A percentile compares a stretch with the other conserved stretches of the same genome.
Evolutionary conservation across 2,888 invertebrate genomes (phyloP).

Genomic region (Prenolepis imparis): DNA sequence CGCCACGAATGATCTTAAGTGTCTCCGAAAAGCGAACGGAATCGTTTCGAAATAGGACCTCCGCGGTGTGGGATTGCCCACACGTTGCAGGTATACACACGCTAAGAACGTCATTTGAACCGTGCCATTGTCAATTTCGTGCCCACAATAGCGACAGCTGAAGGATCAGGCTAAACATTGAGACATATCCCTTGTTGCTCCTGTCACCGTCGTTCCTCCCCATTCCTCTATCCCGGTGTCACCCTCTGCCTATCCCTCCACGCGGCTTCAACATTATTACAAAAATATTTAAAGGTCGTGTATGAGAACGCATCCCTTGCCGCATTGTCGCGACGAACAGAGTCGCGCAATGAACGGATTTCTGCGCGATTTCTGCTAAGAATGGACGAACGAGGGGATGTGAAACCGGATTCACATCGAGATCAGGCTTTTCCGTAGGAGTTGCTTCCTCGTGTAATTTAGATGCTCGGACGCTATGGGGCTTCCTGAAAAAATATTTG

Average conservation of each 20-base stretch:
- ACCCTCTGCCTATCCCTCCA: slow-evolving; percentile 45
- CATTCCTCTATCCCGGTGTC: slow-evolving; percentile 49
- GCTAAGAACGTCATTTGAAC: slow-evolving; percentile 81
- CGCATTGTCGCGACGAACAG: slow-evolving; percentile 62
- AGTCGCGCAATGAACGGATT: slow-evolving; percentile 58
- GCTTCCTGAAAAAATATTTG: slow-evolving; percentile 74
- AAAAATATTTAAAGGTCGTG: slow-evolving; percentile 83
- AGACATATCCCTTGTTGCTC: slow-evolving; percentile 83
- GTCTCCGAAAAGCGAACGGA: slow-evolving; percentile 77
- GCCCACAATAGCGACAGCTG: slow-evolving; percentile 84
- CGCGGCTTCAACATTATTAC: slow-evolving; percentile 80
- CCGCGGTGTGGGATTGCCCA: slow-evolving; percentile 64
- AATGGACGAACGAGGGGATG: slow-evolving; percentile 26
- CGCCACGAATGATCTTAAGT: slow-evolving; percentile 77
- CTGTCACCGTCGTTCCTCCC: slow-evolving; percentile 81
- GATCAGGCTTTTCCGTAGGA: slow-evolving; percentile 46
- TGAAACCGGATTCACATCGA: slow-evolving; percentile 50
- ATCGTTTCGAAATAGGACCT: slow-evolving; percentile 78
- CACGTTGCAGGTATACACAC: slow-evolving; percentile 61
- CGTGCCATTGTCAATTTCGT: slow-evolving; percentile 81
- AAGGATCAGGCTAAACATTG: slow-evolving; percentile 85
- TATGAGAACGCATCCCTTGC: slow-evolving; percentile 53
- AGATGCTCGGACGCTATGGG: slow-evolving; percentile 45
- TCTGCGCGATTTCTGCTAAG: slow-evolving; percentile 45
- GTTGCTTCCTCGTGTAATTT: slow-evolving; percentile 67